Evolutionary conservation across 1,140 invertebrate genomes (phyloP).

Genomic region (Aphaenogaster rudis): DNA sequence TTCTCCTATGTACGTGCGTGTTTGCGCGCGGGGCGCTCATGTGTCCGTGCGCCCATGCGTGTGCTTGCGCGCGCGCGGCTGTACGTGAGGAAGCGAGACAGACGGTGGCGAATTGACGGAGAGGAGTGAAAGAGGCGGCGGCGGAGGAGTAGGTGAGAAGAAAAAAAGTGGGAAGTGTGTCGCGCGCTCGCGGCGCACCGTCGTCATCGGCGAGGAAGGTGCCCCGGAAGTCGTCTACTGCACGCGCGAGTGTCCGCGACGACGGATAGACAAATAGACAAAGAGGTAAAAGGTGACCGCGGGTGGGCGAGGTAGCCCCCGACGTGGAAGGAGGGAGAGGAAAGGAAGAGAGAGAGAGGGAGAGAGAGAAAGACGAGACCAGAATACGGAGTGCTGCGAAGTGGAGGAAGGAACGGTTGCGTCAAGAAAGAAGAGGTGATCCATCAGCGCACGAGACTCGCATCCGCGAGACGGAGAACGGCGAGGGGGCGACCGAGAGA

Average conservation of each 20-base stretch:
- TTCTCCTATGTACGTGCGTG: background rate
- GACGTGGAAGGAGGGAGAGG: conserved; percentile 9
- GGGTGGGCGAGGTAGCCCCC: conserved; percentile 45
- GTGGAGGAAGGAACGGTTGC: conserved; percentile 10
- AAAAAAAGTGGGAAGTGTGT: conserved; percentile 71
- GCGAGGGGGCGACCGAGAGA: background rate
- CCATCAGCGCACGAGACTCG: conserved; percentile 39
- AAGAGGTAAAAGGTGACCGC: conserved; percentile 27
- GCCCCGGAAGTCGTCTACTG: conserved; percentile 66
- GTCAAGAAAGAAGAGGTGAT: conserved; percentile 25
- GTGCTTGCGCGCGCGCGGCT: background rate
- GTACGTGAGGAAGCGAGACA: conserved; percentile 15
- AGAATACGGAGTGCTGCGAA: background rate
- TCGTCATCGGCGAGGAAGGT: conserved; percentile 48
- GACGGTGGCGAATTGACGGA: background rate
- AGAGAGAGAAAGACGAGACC: background rate
- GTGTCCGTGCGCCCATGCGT: background rate
- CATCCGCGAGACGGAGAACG: conserved; percentile 23
- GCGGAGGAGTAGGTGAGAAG: background rate
- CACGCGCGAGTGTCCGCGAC: conserved; percentile 13
- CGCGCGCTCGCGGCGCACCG: conserved; percentile 48
- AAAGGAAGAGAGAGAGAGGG: conserved; percentile 25
- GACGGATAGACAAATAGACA: conserved; percentile 30
- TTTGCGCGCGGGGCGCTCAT: background rate
- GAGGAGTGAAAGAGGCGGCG: background rate